phyloP scores from a whole-genome alignment of 2,113 vertebrate species.

The Aldabrachelys gigantea region DNA sequence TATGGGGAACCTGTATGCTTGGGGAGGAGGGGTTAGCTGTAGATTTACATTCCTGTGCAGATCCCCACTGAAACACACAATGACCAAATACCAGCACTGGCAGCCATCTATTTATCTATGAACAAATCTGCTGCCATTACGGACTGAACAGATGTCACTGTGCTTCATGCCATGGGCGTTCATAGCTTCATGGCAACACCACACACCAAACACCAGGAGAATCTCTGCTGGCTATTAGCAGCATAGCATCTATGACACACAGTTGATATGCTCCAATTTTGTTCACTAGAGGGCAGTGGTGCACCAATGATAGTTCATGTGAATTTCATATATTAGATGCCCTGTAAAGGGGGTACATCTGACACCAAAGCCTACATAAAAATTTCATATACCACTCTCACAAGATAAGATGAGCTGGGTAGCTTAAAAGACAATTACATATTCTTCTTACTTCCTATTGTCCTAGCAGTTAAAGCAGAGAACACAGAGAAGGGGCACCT shows the following conservation, averaged over 20 bases:
- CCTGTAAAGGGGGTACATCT: background rate
- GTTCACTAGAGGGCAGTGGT: background rate
- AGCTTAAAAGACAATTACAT: background rate
- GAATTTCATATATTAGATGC: background rate
- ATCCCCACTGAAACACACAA: fast-evolving
- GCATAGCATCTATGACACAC: background rate
- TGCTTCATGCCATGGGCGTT: fast-evolving
- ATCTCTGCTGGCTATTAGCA: background rate
- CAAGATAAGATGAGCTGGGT: background rate
- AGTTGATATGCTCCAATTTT: background rate
- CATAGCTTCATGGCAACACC: background rate
- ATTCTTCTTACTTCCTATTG: background rate
- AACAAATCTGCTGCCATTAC: fast-evolving
- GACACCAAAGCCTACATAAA: background rate
- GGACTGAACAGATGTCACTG: fast-evolving
- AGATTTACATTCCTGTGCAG: background rate
- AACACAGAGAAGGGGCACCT: fast-evolving
- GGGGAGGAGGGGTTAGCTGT: background rate
- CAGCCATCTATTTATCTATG: background rate
- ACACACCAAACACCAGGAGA: background rate
- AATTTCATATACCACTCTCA: background rate
- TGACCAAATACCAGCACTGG: fast-evolving
- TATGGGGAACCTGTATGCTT: fast-evolving
- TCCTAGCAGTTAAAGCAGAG: background rate
- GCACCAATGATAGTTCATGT: background rate